Evolutionary conservation across 2,888 invertebrate species (phyloP), one percentile per base, ranked within the genome.

Genomic region (Cantharis lateralis): DNA sequence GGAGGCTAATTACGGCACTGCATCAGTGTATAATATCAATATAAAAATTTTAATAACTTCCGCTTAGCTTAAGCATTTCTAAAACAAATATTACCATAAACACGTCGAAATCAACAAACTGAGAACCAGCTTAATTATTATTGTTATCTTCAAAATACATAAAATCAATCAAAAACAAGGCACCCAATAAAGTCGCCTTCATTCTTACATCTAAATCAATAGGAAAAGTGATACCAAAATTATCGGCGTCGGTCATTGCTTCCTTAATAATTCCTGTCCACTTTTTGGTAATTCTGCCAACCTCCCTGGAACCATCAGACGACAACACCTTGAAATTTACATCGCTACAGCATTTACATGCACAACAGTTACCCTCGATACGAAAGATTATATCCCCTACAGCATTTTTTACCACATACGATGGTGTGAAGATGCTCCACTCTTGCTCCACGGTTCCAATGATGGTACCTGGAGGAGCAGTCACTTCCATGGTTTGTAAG

Each of bases 301-400:
- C 93, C 0, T 90, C 91, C 70, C 91, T 90, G 16, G 20, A n/a
- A 7, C 93, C 94, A 84, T 95, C 95, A 64, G 90, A 88, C 0
- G 95, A 92, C 81, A 93, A 88, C 81, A 95, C 95, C 88, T 94
- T 89, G 84, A 96, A 96, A 84, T 94, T 93, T 0, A 95, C 92
- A 85, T 94, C 93, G 85, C 94, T 95, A 85, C 94, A 95, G 24
- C 75, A 76, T 74, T 93, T 93, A 87, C 92, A 94, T 0, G 94
- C 93, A 86, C 95, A 96, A 68, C 94, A 85, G 0, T 96, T 96
- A 0, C 96, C 96, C 86, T 95, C 93, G 83, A 97, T 95, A 80
- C 90, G 91, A 9, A 97, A 89, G 13, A 96, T 94, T 0, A 91
- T 90, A 71, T 94, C 92, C 0, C 93, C 94, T 7, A 89, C 85